These are phyloP conservation scores for Agrochola lychnidis DNA, from an alignment of 2,888 invertebrate genomes.

Conservation along the genomic window DNA sequence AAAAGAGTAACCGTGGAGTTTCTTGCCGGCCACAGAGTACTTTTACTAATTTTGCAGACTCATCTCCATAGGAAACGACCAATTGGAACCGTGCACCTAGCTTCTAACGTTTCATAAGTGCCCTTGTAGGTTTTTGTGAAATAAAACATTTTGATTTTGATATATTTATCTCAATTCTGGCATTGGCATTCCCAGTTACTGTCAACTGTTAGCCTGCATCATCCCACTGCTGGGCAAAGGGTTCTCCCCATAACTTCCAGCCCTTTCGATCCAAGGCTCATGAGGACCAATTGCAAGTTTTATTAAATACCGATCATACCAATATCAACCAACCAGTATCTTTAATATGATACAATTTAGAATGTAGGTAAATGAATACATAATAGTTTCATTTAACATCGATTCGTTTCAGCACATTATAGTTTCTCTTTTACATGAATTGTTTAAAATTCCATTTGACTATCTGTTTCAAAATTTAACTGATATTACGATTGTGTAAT, in stretches of 20 bases:
- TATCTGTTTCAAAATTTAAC: constrained; percentile 24
- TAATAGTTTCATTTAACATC: neutral
- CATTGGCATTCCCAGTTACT: neutral
- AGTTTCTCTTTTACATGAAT: constrained; percentile 12
- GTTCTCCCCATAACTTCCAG: neutral
- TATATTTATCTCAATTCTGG: neutral
- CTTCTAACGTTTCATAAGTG: too few relatives aligned
- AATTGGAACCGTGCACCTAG: too few relatives aligned
- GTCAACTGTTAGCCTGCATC: neutral
- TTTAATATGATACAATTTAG: neutral
- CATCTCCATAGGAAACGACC: too few relatives aligned
- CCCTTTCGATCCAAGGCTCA: neutral
- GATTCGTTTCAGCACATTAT: neutral
- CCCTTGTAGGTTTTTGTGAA: too few relatives aligned
- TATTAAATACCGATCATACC: too few relatives aligned
- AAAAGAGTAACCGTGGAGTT: too few relatives aligned
- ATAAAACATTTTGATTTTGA: too few relatives aligned
- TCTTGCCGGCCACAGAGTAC: too few relatives aligned
- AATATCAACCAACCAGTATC: too few relatives aligned
- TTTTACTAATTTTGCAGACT: too few relatives aligned
- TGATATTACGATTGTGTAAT: neutral
- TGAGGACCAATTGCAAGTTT: neutral
- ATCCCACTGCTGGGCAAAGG: neutral
- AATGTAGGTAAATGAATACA: neutral
- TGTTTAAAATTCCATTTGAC: constrained; percentile 11